Conservation (phyloP, 2,113 vertebrate genomes). For the Dasyurus viverrinus region DNA sequence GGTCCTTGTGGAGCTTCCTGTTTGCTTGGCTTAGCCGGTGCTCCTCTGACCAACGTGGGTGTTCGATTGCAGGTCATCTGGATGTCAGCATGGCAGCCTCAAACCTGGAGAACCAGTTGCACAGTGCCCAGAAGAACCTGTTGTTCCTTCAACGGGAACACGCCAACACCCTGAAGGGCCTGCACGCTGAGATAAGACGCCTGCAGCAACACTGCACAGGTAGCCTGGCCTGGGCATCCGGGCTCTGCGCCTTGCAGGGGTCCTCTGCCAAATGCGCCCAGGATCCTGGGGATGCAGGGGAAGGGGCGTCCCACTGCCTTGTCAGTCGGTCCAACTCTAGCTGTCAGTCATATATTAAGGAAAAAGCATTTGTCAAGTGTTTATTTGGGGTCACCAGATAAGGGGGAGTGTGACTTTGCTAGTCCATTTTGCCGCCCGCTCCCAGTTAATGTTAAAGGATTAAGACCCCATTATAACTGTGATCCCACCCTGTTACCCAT, state of each 20-base stretch:
- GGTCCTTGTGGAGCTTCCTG: background rate
- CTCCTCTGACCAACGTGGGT: background rate
- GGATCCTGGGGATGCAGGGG: background rate
- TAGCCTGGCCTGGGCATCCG: constrained; percentile 60
- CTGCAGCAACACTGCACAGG: constrained; percentile 98
- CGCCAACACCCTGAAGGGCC: constrained; percentile 92
- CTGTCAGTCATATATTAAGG: background rate
- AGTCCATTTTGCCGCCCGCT: background rate
- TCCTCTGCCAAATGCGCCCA: background rate
- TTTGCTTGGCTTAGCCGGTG: rapidly evolving
- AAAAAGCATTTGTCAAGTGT: background rate
- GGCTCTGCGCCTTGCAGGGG: rapidly evolving
- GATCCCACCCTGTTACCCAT: no score
- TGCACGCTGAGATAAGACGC: constrained; percentile 93
- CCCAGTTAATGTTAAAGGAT: background rate
- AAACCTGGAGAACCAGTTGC: constrained; percentile 96
- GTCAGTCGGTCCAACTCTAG: background rate
- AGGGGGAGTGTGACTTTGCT: background rate
- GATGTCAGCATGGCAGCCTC: constrained; percentile 90
- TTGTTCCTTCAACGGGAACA: constrained; percentile 97
- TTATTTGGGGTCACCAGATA: background rate
- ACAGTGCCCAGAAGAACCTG: constrained; percentile 98
- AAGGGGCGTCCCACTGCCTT: background rate
- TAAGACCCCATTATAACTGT: background rate
- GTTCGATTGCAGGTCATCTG: constrained; percentile 66